A percentile compares a stretch with the other conserved stretches of the same genome.
Evolutionary conservation across 1,140 invertebrate genomes (phyloP).

Genomic region (Stegodyphus dumicola): DNA sequence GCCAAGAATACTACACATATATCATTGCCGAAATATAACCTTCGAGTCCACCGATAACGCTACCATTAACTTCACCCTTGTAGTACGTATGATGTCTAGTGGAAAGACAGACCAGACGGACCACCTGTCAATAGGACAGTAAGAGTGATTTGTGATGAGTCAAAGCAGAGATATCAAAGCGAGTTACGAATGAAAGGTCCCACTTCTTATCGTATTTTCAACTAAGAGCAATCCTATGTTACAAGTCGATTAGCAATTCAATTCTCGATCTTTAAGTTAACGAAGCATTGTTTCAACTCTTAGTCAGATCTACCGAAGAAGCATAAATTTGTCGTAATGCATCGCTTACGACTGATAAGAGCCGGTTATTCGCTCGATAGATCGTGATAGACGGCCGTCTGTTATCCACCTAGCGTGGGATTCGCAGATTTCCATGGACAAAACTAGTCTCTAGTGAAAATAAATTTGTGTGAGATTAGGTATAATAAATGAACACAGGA

Average conservation of each 20-base stretch:
- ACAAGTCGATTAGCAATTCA: slow-evolving; percentile 43
- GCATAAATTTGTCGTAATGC: slow-evolving; percentile 46
- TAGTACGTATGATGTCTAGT: slow-evolving; percentile 24
- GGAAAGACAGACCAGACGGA: slow-evolving; percentile 41
- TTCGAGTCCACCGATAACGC: slow-evolving; percentile 21
- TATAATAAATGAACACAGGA: not conserved
- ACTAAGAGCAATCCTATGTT: not conserved
- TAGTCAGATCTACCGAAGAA: not conserved
- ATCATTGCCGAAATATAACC: not conserved
- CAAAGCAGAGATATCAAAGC: slow-evolving; percentile 20
- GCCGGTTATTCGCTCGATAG: not conserved
- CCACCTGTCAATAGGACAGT: slow-evolving; percentile 42
- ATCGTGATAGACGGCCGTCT: not conserved
- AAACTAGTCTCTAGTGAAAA: not conserved
- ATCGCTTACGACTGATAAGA: slow-evolving; percentile 42
- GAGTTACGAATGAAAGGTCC: slow-evolving; percentile 18
- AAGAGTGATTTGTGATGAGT: slow-evolving; percentile 38
- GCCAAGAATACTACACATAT: no score
- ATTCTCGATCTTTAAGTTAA: slow-evolving; percentile 42
- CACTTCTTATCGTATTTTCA: slow-evolving; percentile 11
- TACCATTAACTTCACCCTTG: slow-evolving; percentile 23
- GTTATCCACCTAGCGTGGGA: not conserved
- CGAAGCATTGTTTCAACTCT: slow-evolving; percentile 47
- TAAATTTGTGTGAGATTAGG: not conserved
- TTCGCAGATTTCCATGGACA: not conserved